Conservation (phyloP, 2,113 vertebrate species). For the Pygoscelis antarcticus region DNA sequence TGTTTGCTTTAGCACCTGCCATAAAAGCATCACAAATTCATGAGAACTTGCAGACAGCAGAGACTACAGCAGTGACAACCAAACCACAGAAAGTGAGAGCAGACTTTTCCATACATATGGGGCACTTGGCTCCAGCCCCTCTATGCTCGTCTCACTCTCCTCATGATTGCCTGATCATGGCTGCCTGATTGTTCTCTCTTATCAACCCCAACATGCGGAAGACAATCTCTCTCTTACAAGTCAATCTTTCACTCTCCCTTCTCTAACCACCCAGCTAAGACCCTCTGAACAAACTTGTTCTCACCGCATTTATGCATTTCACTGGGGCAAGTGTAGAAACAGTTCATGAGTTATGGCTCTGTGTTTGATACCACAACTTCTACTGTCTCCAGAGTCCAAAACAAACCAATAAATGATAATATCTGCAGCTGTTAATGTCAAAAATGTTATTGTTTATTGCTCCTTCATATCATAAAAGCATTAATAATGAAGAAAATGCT, state of each 20-base stretch:
- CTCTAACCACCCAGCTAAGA: neutral
- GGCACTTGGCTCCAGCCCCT: neutral
- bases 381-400: neutral
- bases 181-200: neutral
- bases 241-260: neutral
- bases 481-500: neutral
- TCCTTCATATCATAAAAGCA: neutral
- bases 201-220: neutral
- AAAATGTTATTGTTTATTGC: neutral
- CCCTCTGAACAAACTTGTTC: neutral
- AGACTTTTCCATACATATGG: neutral
- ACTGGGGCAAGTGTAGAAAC: neutral
- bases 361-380: neutral
- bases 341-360: neutral
- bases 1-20: slow-evolving; percentile 70
- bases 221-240: neutral
- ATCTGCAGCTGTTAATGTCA: neutral
- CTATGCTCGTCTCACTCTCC: neutral
- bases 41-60: neutral
- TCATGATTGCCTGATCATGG: too few species aligned
- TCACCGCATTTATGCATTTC: neutral
- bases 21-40: slow-evolving; percentile 4
- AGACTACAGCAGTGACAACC: neutral
- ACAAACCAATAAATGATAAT: neutral
- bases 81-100: neutral